phyloP scores from a whole-genome alignment of 2,113 vertebrate species.

The Aegypius monachus region DNA sequence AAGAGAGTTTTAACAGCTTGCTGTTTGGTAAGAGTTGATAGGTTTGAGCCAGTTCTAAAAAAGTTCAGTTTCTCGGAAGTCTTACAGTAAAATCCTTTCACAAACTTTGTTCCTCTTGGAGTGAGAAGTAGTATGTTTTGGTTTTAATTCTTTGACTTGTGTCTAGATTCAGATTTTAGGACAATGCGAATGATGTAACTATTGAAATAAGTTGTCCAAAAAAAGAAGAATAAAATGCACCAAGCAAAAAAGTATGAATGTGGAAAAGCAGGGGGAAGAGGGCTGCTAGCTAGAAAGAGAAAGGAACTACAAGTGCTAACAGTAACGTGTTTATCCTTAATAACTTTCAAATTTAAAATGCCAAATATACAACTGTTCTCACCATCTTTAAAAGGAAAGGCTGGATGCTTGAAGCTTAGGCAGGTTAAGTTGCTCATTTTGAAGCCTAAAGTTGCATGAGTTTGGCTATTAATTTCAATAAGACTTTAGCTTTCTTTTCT shows the following conservation, averaged over 20 bases:
- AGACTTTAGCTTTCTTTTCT: background rate
- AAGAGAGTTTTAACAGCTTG: background rate
- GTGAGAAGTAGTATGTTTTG: background rate
- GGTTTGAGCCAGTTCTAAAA: conserved; percentile 10
- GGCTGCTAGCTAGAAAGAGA: background rate
- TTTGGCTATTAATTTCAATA: background rate
- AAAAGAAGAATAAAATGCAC: background rate
- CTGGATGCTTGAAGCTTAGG: background rate
- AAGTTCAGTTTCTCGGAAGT: background rate
- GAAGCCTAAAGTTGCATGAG: background rate
- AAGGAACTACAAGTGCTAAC: background rate
- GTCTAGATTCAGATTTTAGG: background rate
- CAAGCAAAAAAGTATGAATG: background rate
- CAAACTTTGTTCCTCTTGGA: background rate
- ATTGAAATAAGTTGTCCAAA: background rate
- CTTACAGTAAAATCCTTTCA: background rate
- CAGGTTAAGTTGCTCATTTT: background rate
- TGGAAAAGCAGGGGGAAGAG: background rate
- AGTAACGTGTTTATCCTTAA: background rate
- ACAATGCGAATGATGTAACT: background rate
- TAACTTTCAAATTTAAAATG: background rate
- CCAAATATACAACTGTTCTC: background rate
- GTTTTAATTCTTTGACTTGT: background rate
- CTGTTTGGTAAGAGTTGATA: background rate
- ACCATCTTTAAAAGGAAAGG: background rate